A percentile compares a stretch with the other conserved stretches of the same genome.
phyloP scores from a whole-genome alignment of 2,797 vertebrate genomes.

The Rhadinocentrus ornatus region DNA sequence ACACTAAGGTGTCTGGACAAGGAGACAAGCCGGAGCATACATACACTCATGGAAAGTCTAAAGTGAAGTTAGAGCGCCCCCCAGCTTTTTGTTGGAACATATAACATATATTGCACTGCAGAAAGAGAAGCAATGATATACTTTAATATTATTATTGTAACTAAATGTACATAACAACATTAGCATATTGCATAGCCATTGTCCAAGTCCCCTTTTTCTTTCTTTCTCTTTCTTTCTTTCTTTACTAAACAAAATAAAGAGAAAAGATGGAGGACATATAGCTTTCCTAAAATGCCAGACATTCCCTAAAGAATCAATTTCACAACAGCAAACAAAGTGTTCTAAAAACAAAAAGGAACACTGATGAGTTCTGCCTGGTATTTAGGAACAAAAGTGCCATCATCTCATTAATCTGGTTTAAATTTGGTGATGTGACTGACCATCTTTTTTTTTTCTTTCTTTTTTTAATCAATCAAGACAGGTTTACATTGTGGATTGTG shows the following conservation, averaged over 20 bases:
- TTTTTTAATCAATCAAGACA: conserved; percentile 42
- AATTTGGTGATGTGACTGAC: conserved; percentile 21
- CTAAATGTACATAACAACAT: neutral
- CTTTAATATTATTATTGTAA: conserved; percentile 11
- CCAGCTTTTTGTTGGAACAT: conserved; percentile 61
- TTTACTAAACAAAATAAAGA: neutral
- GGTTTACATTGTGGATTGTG: conserved; percentile 32
- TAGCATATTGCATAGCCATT: neutral
- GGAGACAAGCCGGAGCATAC: conserved; percentile 69
- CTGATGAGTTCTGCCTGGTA: neutral
- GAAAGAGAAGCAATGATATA: conserved; percentile 18
- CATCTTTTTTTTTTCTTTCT: conserved; percentile 35
- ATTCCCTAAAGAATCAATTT: conserved; percentile 12
- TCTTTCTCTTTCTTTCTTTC: neutral
- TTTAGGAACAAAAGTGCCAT: conserved; percentile 5
- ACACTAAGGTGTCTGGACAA: conserved; percentile 81
- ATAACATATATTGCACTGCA: conserved; percentile 37
- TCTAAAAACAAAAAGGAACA: conserved; percentile 31
- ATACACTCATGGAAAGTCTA: conserved; percentile 26
- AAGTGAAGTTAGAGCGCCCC: conserved; percentile 79
- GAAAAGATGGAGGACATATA: neutral
- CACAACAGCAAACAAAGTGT: conserved; percentile 1
- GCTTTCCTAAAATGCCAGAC: neutral
- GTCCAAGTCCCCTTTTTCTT: neutral
- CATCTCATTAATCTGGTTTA: conserved; percentile 10